Conservation (phyloP, 2,888 invertebrate species). For the Drosophila histrio region DNA sequence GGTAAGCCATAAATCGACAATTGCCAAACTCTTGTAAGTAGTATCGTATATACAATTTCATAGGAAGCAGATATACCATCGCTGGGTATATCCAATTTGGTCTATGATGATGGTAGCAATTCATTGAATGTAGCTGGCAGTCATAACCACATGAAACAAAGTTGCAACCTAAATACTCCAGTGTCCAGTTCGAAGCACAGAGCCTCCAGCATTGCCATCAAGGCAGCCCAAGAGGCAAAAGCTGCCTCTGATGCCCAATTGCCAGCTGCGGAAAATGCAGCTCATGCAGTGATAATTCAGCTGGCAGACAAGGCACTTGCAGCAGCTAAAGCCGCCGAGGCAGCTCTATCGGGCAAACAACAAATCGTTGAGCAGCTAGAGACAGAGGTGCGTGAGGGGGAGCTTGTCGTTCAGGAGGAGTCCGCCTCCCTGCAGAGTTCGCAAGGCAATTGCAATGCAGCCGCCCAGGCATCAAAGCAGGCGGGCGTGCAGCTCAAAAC, state of each 20-base stretch:
- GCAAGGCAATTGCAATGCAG: conserved; percentile 87
- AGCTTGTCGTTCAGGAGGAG: conserved; percentile 87
- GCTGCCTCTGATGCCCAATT: conserved; percentile 91
- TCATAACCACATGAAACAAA: not conserved
- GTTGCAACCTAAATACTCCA: conserved; percentile 17
- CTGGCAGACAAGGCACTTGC: conserved; percentile 89
- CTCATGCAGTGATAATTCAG: conserved; percentile 89
- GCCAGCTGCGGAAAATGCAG: conserved; percentile 89
- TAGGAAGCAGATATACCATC: conserved; percentile 6
- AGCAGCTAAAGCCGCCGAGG: conserved; percentile 90
- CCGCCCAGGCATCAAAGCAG: conserved; percentile 87
- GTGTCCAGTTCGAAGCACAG: conserved; percentile 81
- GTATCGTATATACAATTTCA: too few species aligned
- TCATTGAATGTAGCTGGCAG: not conserved
- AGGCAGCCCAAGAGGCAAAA: conserved; percentile 89
- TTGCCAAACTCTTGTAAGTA: not conserved
- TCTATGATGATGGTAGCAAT: not conserved
- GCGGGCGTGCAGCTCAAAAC: conserved; percentile 86
- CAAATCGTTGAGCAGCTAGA: conserved; percentile 89
- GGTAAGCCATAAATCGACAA: conserved; percentile 9
- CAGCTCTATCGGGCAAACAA: conserved; percentile 89
- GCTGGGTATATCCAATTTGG: not conserved
- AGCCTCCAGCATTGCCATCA: conserved; percentile 88
- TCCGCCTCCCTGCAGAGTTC: conserved; percentile 87
- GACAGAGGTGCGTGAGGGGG: conserved; percentile 89